Percentiles rank a stretch among this genome's conserved stretches.
phyloP scores from a whole-genome alignment of 2,888 invertebrate species.

The Plagiodera versicolora region DNA sequence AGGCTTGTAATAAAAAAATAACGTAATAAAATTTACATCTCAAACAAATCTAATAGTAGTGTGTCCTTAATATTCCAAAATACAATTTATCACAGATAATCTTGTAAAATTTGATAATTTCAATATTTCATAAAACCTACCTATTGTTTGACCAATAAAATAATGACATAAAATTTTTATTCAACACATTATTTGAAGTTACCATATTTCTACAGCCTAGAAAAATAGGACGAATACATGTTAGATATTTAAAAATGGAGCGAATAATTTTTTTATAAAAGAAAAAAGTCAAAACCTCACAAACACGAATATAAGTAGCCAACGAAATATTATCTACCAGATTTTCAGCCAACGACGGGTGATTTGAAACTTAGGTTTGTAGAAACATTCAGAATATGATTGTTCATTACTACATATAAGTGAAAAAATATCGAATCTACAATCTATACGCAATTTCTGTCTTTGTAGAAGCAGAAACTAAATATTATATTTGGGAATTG shows the following conservation, averaged over 20 bases:
- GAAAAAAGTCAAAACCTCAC: neutral
- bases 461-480: neutral
- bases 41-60: slow-evolving; percentile 31
- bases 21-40: slow-evolving; percentile 30
- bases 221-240: neutral
- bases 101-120: slow-evolving; percentile 43
- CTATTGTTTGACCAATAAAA: slow-evolving; percentile 34
- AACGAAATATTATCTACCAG: neutral
- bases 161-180: slow-evolving; percentile 19
- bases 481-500: neutral
- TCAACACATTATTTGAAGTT: slow-evolving; percentile 12
- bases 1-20: slow-evolving; percentile 30
- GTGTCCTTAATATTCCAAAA: slow-evolving; percentile 43
- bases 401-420: neutral
- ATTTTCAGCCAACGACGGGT: neutral
- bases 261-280: neutral
- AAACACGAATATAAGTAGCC: neutral
- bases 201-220: slow-evolving; percentile 27
- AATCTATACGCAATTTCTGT: neutral
- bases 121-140: slow-evolving; percentile 36
- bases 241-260: neutral
- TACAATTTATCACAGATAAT: slow-evolving; percentile 49
- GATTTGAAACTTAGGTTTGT: neutral
- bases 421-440: neutral
- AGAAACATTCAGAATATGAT: neutral